These are phyloP conservation scores for Aurelia sp. DNA, from an alignment of 30 jellyfish, hydroid and myxozoan species.

Conservation along the genomic window DNA sequence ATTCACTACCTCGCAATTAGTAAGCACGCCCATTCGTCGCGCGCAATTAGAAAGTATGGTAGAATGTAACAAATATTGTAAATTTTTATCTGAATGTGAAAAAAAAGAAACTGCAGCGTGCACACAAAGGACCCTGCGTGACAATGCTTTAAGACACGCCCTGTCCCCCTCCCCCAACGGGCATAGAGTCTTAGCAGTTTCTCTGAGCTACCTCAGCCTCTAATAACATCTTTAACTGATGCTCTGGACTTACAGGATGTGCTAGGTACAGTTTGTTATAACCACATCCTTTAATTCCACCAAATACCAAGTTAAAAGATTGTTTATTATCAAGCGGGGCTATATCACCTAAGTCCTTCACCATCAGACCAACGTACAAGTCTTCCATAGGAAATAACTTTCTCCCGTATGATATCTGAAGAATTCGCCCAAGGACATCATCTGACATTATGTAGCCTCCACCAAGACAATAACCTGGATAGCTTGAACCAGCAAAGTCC, in stretches of 20 bases:
- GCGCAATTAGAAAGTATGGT: too few species aligned
- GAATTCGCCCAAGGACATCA: slow-evolving; percentile 75
- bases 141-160: too few species aligned
- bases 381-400: slow-evolving; percentile 92
- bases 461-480: slow-evolving; percentile 95
- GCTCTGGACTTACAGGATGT: slow-evolving; percentile 77
- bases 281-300: slow-evolving; percentile 67
- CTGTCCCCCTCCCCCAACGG: too few species aligned
- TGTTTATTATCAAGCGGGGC: slow-evolving; percentile 64
- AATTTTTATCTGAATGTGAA: too few species aligned
- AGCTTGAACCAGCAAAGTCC: slow-evolving; percentile 56
- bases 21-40: too few species aligned
- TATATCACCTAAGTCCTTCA: slow-evolving; percentile 61
- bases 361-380: slow-evolving; percentile 82
- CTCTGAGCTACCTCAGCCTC: slow-evolving; percentile 45
- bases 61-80: too few species aligned
- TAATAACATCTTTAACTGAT: slow-evolving; percentile 50
- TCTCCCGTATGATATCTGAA: slow-evolving; percentile 64
- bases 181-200: slow-evolving; percentile 1
- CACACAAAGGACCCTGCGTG: too few species aligned
- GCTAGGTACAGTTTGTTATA: slow-evolving; percentile 67
- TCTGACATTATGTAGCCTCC: slow-evolving; percentile 93
- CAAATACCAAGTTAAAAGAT: slow-evolving; percentile 69
- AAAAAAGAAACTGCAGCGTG: too few species aligned
- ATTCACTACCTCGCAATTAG: too few species aligned